Base-by-base conservation (phyloP, 1,140 invertebrate species). In the Drosophila mayri region DNA sequence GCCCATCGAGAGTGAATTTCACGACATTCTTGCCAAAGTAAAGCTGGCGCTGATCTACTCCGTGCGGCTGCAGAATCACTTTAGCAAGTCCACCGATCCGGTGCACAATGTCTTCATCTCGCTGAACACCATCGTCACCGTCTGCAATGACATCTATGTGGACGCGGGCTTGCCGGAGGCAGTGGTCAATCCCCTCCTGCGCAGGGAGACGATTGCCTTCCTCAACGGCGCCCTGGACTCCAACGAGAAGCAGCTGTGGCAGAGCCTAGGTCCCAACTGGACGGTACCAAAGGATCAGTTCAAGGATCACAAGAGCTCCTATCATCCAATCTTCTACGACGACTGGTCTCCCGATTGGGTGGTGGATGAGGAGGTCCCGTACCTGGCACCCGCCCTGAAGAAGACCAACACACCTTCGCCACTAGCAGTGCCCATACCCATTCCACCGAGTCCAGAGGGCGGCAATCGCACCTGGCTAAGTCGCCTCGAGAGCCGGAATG, bases 331-430 rank as follows among this genome's bases (percentile, higher is more conserved):
- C 7, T 92, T 92, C 52, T 92, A 92, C 46, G 91, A 92, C 37
- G 91, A 92, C 16, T 92, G 91, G 91, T 92, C 91, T 0, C 91
- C 91, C 11, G 91, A 92, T 37, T 92, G 91, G 91, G 61, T 76
- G 22, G 91, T 92, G n/a, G 91, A 92, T 18, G 91, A 92, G 59
- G 77, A 77, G 43, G 91, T 92, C 3, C 50, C 57, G 3, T 92
- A 92, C 28, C 41, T 92, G 20, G 74, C 91, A 7, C 87, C 85
- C 9, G 76, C 76, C 0, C 41, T 83, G 0, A 75, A 82, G 41
- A 79, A 91, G 38, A 44, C 79, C 28, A 55, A 52, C 20, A 70
- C 83, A 11, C 47, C 77, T 1, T 38, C 59, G 10, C 59, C 81
- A 1, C 14, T 71, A 20, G 71, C 84, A 2, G 52, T 77, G n/a